A percentile compares a stretch with the other conserved stretches of the same genome.
Evolutionary conservation across 2,888 invertebrate species (phyloP).

Genomic region (Miltochrista miniata): DNA sequence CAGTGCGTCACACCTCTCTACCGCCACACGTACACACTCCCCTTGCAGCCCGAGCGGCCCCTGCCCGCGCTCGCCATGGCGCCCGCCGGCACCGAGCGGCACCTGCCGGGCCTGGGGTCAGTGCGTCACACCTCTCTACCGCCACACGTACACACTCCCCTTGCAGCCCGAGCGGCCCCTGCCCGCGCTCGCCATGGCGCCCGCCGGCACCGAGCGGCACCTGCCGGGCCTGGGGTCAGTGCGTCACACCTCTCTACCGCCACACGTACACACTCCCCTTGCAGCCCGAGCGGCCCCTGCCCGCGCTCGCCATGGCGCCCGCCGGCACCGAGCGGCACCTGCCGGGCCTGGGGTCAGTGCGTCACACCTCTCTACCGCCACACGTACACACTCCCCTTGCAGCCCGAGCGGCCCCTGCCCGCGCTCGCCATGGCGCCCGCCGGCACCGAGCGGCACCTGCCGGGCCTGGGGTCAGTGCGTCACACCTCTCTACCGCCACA

Average conservation of each 20-base stretch:
- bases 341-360: constrained; percentile 55
- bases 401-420: constrained; percentile 84
- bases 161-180: constrained; percentile 82
- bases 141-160: neutral
- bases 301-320: constrained; percentile 47
- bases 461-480: constrained; percentile 52
- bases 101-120: constrained; percentile 58
- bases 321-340: constrained; percentile 39
- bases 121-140: neutral
- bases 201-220: constrained; percentile 37
- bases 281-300: constrained; percentile 83
- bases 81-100: constrained; percentile 36
- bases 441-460: constrained; percentile 43
- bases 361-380: neutral
- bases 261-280: neutral
- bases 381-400: neutral
- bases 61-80: constrained; percentile 55
- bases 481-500: neutral
- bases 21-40: neutral
- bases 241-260: neutral
- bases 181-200: constrained; percentile 50
- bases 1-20: constrained; percentile 1
- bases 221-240: constrained; percentile 58
- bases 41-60: constrained; percentile 80
- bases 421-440: constrained; percentile 39